A percentile compares a stretch with the other conserved stretches of the same genome.
These are phyloP conservation scores for Bufo gargarizans DNA, from an alignment of 2,113 vertebrate species.

Conservation along the genomic window DNA sequence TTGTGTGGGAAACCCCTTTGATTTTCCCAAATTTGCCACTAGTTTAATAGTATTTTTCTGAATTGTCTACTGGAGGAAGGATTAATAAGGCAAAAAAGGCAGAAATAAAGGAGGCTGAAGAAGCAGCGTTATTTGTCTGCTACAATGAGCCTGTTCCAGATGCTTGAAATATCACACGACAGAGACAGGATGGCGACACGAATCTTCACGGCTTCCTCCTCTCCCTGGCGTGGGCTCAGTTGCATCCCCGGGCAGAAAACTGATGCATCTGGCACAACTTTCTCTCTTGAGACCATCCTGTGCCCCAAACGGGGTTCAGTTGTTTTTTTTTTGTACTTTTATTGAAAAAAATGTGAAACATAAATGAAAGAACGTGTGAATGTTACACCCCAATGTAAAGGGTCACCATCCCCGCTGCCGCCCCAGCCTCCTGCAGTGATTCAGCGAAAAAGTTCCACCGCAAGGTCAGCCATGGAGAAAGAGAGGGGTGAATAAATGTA, in stretches of 20 bases:
- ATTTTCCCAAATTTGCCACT: no score
- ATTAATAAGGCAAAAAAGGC: neutral
- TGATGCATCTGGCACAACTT: no score
- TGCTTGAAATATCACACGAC: constrained; percentile 31
- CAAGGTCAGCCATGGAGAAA: neutral
- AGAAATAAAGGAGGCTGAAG: neutral
- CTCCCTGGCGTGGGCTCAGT: neutral
- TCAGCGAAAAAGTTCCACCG: neutral
- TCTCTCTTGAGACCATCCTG: neutral
- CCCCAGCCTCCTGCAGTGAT: no score
- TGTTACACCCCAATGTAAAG: no score
- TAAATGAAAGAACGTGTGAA: no score
- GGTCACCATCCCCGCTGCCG: no score
- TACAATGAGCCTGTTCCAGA: constrained; percentile 28
- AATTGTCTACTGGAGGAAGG: neutral
- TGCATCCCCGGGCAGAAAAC: neutral
- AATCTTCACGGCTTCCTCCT: neutral
- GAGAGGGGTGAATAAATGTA: no score
- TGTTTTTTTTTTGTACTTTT: no score
- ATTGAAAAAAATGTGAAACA: no score
- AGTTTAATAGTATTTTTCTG: neutral
- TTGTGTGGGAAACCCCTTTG: no score
- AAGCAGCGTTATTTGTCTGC: neutral
- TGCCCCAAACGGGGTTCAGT: no score
- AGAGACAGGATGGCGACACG: neutral